Conservation (phyloP, 2,113 vertebrate species). For the Arenaria interpres region DNA sequence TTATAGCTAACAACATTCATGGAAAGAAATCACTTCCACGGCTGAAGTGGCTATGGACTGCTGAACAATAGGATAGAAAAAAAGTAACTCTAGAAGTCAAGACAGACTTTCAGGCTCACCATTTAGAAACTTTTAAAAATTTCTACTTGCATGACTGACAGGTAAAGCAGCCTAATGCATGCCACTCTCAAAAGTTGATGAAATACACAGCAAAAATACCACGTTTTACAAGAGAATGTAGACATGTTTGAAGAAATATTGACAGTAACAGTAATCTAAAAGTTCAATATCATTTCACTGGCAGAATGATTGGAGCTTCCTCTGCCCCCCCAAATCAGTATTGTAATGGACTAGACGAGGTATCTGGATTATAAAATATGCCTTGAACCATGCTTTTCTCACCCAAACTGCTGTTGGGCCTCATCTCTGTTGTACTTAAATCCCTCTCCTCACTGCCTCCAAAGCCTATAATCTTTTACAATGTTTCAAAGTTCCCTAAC, state of each 20-base stretch:
- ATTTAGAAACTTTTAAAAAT: neutral
- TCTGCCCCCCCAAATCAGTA: neutral
- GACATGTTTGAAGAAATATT: neutral
- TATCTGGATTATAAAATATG: neutral
- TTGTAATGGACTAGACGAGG: neutral
- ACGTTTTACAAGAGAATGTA: neutral
- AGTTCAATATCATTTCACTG: neutral
- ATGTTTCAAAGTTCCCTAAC: neutral
- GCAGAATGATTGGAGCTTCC: neutral
- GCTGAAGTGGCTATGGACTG: neutral
- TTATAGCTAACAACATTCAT: neutral
- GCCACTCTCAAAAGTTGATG: neutral
- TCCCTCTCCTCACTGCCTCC: neutral
- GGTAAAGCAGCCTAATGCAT: neutral
- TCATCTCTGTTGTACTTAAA: neutral
- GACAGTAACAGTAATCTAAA: neutral
- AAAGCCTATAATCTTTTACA: neutral
- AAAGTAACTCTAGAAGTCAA: neutral
- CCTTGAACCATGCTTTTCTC: neutral
- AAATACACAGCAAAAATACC: neutral
- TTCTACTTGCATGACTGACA: neutral
- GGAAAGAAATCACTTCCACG: neutral
- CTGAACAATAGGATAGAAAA: neutral
- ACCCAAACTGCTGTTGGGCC: neutral
- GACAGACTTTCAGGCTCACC: neutral